Conservation (phyloP, 2,797 vertebrate species). For the Tangara arthus region DNA sequence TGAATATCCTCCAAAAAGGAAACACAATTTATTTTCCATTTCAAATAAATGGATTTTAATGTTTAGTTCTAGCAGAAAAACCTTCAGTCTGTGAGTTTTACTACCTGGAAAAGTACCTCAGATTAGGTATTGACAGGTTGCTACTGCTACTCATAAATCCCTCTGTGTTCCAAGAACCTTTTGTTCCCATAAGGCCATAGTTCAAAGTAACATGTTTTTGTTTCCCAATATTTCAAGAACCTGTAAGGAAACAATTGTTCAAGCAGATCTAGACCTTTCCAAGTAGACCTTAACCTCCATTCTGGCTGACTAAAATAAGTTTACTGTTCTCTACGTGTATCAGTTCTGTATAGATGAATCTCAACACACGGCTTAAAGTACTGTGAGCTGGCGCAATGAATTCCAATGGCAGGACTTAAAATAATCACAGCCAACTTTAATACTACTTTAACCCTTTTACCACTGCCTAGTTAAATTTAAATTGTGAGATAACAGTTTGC, state of each 20-base stretch:
- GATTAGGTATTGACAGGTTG: neutral
- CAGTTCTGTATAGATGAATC: neutral
- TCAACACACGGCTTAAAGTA: neutral
- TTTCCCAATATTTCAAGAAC: neutral
- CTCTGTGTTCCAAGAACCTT: neutral
- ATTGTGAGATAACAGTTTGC: neutral
- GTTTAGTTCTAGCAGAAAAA: neutral
- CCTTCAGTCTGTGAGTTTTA: neutral
- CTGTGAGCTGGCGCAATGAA: neutral
- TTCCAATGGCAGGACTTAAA: slow-evolving; percentile 19
- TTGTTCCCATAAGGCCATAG: neutral
- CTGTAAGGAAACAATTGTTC: neutral
- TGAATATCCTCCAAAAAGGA: neutral
- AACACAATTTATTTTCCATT: neutral
- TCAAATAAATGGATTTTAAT: neutral
- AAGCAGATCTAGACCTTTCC: neutral
- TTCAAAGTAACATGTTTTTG: neutral
- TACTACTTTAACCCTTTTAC: neutral
- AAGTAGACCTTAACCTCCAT: neutral
- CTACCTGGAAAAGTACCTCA: neutral
- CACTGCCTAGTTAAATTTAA: neutral
- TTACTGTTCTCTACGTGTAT: neutral
- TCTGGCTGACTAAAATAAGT: neutral
- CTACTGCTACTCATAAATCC: neutral
- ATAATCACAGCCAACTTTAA: neutral